Evolutionary conservation across 2,888 invertebrate species (phyloP).

Genomic region (Perizoma affinitatum): DNA sequence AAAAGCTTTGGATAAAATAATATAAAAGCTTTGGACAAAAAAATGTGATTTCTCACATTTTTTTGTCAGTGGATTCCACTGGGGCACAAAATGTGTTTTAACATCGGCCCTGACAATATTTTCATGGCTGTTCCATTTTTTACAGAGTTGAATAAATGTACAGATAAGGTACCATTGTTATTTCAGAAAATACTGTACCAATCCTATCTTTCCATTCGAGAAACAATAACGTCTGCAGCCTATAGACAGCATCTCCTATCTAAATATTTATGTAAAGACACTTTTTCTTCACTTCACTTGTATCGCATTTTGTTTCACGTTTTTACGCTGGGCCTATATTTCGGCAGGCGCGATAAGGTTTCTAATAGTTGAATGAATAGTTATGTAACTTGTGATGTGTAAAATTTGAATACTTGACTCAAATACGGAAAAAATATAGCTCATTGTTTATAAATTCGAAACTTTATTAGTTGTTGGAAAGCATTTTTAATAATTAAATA

Average conservation of each 20-base stretch:
- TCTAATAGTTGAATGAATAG: constrained; percentile 1
- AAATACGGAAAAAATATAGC: background rate
- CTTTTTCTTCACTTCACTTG: too few relatives aligned
- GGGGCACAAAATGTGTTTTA: too few relatives aligned
- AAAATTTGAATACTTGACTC: background rate
- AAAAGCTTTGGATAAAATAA: too few relatives aligned
- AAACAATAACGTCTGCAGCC: background rate
- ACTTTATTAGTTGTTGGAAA: too few relatives aligned
- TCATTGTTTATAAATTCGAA: background rate
- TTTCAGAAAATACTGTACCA: background rate
- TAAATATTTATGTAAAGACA: background rate
- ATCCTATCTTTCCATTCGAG: background rate
- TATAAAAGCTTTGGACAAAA: too few relatives aligned
- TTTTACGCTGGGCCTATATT: background rate
- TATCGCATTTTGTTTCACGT: background rate
- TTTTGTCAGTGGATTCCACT: too few relatives aligned
- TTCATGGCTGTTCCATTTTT: too few relatives aligned
- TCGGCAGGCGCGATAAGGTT: constrained; percentile 5
- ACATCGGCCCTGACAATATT: too few relatives aligned
- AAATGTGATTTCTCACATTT: too few relatives aligned
- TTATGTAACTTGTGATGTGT: background rate
- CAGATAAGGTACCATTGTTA: background rate
- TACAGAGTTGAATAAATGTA: too few relatives aligned
- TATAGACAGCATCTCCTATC: background rate
- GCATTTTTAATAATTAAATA: too few relatives aligned